Percentiles rank a stretch among this genome's conserved stretches.
Evolutionary conservation across 2,797 vertebrate genomes (phyloP).

Genomic region (Pampus argenteus): DNA sequence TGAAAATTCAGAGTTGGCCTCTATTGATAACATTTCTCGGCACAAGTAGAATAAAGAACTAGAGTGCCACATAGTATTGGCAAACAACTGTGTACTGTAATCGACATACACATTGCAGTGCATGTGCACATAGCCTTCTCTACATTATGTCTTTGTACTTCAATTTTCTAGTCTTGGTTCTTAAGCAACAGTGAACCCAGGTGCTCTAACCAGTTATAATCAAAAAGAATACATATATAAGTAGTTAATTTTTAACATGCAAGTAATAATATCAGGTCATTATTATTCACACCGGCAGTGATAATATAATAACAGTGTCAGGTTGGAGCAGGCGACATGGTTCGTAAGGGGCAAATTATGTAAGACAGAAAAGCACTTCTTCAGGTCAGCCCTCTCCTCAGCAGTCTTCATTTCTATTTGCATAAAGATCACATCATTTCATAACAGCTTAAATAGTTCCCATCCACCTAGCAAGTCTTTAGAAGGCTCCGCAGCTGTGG

Average conservation of each 20-base stretch:
- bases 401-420: slow-evolving; percentile 33
- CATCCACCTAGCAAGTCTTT: slow-evolving; percentile 61
- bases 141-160: neutral
- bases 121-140: slow-evolving; percentile 4
- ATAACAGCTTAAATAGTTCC: slow-evolving; percentile 54
- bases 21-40: slow-evolving; percentile 16
- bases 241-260: neutral
- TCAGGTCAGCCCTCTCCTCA: slow-evolving; percentile 60
- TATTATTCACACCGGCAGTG: slow-evolving; percentile 3
- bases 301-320: slow-evolving; percentile 18
- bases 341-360: slow-evolving; percentile 42
- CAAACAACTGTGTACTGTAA: neutral
- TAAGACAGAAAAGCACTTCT: slow-evolving; percentile 60
- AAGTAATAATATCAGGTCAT: neutral
- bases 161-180: slow-evolving; percentile 4
- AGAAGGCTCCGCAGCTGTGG: slow-evolving; percentile 69
- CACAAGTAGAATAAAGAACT: slow-evolving; percentile 8
- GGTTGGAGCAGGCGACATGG: slow-evolving; percentile 20
- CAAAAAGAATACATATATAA: neutral
- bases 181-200: neutral
- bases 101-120: neutral
- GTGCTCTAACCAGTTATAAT: neutral
- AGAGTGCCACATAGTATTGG: slow-evolving; percentile 3
- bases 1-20: slow-evolving; percentile 30
- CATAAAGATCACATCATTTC: slow-evolving; percentile 50